Evolutionary conservation across 2,113 vertebrate genomes (phyloP), one percentile per base, ranked within the genome.

Genomic region (Coryphaenoides rupestris): DNA sequence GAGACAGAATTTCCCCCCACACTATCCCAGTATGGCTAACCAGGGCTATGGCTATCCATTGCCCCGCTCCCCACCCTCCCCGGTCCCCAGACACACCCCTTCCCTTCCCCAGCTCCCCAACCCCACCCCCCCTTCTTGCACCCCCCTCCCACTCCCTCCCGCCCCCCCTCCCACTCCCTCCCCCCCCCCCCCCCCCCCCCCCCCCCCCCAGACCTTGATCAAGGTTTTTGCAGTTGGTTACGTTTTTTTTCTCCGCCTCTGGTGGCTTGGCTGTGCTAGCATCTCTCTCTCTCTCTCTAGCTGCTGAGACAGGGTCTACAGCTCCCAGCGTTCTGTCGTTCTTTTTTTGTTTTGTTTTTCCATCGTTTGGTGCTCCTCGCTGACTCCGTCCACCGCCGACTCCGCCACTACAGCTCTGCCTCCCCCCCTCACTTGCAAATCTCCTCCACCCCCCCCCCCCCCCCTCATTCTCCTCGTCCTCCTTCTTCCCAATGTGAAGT

Each of bases 211-310:
- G 21, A 69, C 68, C 74, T 62, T 49, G 2, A 71, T 61, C 60
- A 13, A 40, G 55, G 67, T 40, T 69, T 82, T 83, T 84, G 76
- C 85, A 83, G 83, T 70, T 70, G 60, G 73, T 75, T 73, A n/a
- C n/a, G 75, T 63, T 33, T 13, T 14, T 58, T 22, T 17, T 50
- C 57, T 49, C 21, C 45, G 0, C 15, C 60, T 40, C 33, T 40
- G 4, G 33, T 12, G 9, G 33, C 33, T 5, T 40, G 33, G 0
- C 62, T 12, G 21, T 10, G 19, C 55, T 19, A 50, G 50, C 63
- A n/a, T 65, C 21, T 58, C 60, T 68, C 45, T 47, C 15, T 47
- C 2, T 54, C 19, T 54, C 19, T 53, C 19, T 5, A 55, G 21
- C 21, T 55, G 21, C 13, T 4, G 54, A 7, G 3, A 21, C 19